These are phyloP conservation scores for Chelonus insularis DNA, from an alignment of 1,140 invertebrate species.

Conservation along the genomic window DNA sequence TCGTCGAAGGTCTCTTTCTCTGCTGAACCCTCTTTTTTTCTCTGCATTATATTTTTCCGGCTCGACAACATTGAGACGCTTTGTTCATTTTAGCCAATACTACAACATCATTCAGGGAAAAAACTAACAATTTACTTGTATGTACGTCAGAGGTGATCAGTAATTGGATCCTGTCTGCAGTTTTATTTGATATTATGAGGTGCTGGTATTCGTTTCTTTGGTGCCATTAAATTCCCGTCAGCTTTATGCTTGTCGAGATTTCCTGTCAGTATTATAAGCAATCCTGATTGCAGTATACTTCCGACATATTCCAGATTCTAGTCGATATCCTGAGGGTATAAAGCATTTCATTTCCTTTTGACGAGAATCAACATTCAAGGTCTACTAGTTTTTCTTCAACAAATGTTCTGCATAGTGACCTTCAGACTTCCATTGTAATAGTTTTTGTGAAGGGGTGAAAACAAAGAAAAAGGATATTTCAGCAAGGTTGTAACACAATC, in stretches of 20 bases:
- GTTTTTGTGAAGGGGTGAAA: constrained; percentile 1
- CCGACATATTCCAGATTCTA: no score
- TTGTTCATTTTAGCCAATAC: not conserved
- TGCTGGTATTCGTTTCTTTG: no score
- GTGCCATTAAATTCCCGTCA: no score
- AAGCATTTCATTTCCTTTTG: not conserved
- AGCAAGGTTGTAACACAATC: not conserved
- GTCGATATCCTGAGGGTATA: not conserved
- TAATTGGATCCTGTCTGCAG: not conserved
- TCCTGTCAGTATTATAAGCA: no score
- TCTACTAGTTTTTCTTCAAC: not conserved
- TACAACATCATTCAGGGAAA: not conserved
- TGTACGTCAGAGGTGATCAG: not conserved
- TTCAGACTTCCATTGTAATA: not conserved
- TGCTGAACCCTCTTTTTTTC: constrained; percentile 3
- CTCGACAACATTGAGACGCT: not conserved
- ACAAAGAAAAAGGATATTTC: not conserved
- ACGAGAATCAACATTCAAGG: not conserved
- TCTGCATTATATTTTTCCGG: not conserved
- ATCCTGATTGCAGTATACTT: no score
- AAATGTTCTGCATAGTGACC: not conserved
- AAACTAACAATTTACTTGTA: not conserved
- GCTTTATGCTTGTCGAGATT: no score
- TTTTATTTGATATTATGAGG: not conserved
- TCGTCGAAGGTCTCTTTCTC: constrained; percentile 20